Conservation (phyloP, 2,113 vertebrate genomes). For the Sminthopsis crassicaudata region DNA sequence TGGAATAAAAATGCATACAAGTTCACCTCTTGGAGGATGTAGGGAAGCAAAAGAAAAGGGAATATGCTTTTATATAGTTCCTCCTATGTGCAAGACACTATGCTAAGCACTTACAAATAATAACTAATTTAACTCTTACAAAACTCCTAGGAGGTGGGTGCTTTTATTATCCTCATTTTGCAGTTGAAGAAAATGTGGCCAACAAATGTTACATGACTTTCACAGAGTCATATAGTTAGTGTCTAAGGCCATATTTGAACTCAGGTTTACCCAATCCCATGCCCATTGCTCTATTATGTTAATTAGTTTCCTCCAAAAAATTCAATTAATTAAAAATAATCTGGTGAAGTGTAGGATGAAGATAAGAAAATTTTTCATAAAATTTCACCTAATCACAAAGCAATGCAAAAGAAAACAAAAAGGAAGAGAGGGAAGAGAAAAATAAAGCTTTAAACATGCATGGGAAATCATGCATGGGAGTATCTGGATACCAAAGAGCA, state of each 20-base stretch:
- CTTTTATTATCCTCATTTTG: background rate
- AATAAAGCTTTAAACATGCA: background rate
- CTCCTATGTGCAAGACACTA: no score
- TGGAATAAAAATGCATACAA: background rate
- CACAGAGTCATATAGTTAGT: background rate
- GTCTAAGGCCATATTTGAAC: background rate
- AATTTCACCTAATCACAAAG: background rate
- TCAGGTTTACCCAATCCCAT: background rate
- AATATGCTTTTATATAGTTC: background rate
- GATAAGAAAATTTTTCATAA: background rate
- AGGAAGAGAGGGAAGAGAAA: background rate
- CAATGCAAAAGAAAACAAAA: background rate
- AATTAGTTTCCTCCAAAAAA: background rate
- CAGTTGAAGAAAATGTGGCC: background rate
- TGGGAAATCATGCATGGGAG: background rate
- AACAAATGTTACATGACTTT: background rate
- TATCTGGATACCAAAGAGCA: background rate
- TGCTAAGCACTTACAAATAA: background rate
- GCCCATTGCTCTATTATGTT: background rate
- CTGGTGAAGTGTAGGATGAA: background rate
- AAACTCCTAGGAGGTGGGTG: background rate
- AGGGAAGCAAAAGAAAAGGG: background rate
- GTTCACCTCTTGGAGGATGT: background rate
- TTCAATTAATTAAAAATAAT: background rate
- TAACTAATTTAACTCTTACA: background rate